These are phyloP conservation scores for Rousettus madagascariensis DNA, from an alignment of 2,797 vertebrate species.

Conservation along the genomic window DNA sequence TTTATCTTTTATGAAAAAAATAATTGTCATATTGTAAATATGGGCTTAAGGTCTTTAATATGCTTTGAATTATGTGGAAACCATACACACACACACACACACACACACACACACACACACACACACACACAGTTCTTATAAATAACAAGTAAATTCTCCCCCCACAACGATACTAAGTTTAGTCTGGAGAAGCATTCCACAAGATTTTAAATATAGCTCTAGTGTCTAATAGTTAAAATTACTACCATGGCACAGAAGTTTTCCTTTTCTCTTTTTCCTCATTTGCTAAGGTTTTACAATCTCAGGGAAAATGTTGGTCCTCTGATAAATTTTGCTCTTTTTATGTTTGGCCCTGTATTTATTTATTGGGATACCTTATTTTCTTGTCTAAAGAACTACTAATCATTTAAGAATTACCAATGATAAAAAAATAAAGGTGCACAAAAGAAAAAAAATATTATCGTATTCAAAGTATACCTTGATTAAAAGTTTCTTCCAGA, in stretches of 20 bases:
- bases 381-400: background rate
- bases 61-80: constrained; percentile 59
- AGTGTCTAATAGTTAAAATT: constrained; percentile 37
- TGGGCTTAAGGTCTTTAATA: constrained; percentile 19
- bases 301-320: background rate
- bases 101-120: background rate
- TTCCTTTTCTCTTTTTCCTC: background rate
- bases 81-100: background rate
- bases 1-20: constrained; percentile 38
- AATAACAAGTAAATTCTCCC: constrained; percentile 61
- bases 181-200: constrained; percentile 48
- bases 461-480: background rate
- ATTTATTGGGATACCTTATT: background rate
- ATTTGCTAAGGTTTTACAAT: constrained; percentile 28
- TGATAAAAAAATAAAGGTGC: background rate
- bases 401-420: background rate
- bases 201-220: constrained; percentile 49
- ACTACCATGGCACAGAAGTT: background rate
- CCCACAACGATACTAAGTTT: constrained; percentile 57
- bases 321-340: background rate
- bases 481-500: constrained; percentile 1
- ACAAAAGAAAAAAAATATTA: background rate
- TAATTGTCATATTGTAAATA: constrained; percentile 15
- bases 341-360: background rate
- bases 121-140: constrained; percentile 24